Evolutionary conservation across 2,888 invertebrate species (phyloP), one percentile per base, ranked within the genome.

Genomic region (Kryphioiulus occultus): DNA sequence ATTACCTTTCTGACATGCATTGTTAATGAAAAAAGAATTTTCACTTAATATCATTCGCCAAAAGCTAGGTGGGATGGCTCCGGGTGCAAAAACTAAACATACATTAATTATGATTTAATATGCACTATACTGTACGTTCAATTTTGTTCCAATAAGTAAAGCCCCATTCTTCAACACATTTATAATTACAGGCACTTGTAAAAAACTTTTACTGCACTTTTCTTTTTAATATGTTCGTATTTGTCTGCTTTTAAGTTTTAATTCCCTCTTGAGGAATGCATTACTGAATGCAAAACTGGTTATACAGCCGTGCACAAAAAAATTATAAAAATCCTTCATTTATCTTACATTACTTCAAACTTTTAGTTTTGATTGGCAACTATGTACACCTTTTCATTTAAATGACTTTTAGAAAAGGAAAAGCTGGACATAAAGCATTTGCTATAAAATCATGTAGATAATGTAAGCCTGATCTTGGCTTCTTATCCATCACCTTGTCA

Each of bases 81-180:
- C 59, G 22, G n/a, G n/a, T 19, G 19, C 59, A 59, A 59, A 59
- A 59, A n/a, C 59, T 19, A 59, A n/a, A n/a, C 59, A 59, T 59
- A n/a, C 59, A 59, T 59, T 59, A 59, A 59, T 59, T 59, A 59
- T 59, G 59, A 59, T 59, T 59, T 59, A 59, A 59, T 59, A 59
- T 59, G 59, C 22, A 59, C 59, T 59, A 59, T n/a, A n/a, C 22
- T 0, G n/a, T 53, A n/a, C n/a, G 42, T 59, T 59, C n/a, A 59
- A 59, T 19, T 59, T 59, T 59, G n/a, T 59, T 59, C 22, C 59
- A 59, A 59, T 59, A 59, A 4, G 59, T 22, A 5, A 59, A 59
- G 19, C 59, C 59, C n/a, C n/a, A 59, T 59, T 59, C 59, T 59
- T 59, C 22, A 5, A n/a, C 59, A 59, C n/a, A 0, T n/a, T 59